phyloP scores from a whole-genome alignment of 1,140 invertebrate genomes.

The Xylocopa sonorina region DNA sequence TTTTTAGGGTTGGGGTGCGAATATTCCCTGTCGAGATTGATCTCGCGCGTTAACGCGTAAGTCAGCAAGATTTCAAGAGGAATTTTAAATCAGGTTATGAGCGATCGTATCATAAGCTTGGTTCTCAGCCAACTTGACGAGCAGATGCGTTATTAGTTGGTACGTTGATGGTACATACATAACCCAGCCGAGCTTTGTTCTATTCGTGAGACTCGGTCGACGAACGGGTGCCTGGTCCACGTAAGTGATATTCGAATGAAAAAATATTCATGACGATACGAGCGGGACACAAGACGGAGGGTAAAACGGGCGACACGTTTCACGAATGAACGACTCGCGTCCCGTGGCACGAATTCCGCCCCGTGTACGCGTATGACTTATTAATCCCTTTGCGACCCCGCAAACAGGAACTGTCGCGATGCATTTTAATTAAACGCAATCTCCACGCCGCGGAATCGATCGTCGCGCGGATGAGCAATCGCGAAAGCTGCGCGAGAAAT shows the following conservation, averaged over 20 bases:
- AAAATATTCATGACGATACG: not conserved
- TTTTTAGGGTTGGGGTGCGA: not conserved
- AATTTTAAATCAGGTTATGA: not conserved
- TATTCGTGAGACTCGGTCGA: too few relatives aligned
- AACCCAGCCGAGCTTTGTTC: too few relatives aligned
- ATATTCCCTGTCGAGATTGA: not conserved
- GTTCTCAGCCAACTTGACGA: too few relatives aligned
- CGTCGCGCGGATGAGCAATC: conserved; percentile 48
- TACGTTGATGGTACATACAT: too few relatives aligned
- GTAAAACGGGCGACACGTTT: conserved; percentile 42
- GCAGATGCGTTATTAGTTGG: too few relatives aligned
- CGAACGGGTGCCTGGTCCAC: not conserved
- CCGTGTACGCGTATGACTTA: conserved; percentile 53
- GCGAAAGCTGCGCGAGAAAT: conserved; percentile 45
- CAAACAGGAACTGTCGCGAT: conserved; percentile 53
- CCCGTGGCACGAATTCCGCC: conserved; percentile 16
- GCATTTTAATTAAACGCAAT: conserved; percentile 71
- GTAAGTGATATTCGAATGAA: not conserved
- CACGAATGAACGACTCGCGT: conserved; percentile 32
- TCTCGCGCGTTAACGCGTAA: not conserved
- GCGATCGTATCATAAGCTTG: not conserved
- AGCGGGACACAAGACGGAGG: not conserved
- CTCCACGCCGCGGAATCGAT: conserved; percentile 35
- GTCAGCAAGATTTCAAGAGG: not conserved
- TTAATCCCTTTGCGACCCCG: conserved; percentile 59